phyloP scores from a whole-genome alignment of 2,797 vertebrate species.

The Cirrhinus mrigala region DNA sequence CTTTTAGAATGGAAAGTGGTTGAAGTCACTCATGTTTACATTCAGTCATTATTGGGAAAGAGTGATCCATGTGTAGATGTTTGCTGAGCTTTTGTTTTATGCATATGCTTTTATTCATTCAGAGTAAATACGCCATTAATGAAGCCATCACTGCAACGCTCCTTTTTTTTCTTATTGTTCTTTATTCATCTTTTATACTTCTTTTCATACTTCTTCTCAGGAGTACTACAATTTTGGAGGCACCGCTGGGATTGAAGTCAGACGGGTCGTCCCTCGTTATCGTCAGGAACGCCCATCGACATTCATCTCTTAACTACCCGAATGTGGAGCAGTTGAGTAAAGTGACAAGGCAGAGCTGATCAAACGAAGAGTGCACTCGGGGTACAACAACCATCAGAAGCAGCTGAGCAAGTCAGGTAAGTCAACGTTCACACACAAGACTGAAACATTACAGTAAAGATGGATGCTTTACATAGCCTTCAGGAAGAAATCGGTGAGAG shows the following conservation, averaged over 20 bases:
- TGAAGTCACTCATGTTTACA: too few species aligned
- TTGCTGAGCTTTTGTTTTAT: too few species aligned
- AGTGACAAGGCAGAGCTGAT: not conserved
- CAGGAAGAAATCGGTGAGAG: too few species aligned
- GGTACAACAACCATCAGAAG: not conserved
- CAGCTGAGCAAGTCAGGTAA: not conserved
- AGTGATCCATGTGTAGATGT: too few species aligned
- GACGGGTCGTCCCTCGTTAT: not conserved
- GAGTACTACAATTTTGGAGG: constrained; percentile 12
- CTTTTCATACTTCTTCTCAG: not conserved
- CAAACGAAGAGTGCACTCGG: not conserved
- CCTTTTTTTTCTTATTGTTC: too few species aligned
- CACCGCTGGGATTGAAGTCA: not conserved
- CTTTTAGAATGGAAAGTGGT: too few species aligned
- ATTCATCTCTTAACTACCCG: not conserved
- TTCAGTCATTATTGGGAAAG: too few species aligned
- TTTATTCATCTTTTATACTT: too few species aligned
- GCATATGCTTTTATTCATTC: not conserved
- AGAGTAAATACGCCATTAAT: too few species aligned
- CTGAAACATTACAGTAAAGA: not conserved
- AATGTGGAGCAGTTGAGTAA: not conserved
- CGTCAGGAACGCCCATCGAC: not conserved
- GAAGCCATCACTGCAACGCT: too few species aligned
- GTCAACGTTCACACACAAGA: not conserved
- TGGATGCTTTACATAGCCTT: not conserved